Evolutionary conservation across 2,888 invertebrate species (phyloP).

Genomic region (Drosophila differens): DNA sequence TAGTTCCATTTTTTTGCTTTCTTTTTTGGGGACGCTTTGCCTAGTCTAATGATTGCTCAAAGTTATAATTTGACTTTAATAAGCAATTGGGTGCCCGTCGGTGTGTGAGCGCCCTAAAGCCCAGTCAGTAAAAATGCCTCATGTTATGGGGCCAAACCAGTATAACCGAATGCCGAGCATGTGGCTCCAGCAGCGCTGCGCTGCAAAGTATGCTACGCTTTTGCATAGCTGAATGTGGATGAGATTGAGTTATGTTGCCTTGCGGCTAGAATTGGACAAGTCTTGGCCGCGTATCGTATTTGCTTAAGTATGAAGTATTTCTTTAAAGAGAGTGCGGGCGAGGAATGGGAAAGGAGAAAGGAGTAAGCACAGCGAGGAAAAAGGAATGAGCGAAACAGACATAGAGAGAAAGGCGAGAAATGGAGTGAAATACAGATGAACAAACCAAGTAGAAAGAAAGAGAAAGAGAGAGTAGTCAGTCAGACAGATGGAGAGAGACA

Average conservation of each 20-base stretch:
- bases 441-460: not conserved
- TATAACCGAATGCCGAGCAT: constrained; percentile 16
- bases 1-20: not conserved
- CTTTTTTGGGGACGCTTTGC: not conserved
- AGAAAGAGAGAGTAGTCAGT: not conserved
- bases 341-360: too few relatives aligned
- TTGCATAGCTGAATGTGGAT: constrained; percentile 1
- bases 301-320: not conserved
- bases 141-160: constrained; percentile 6
- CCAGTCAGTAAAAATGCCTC: constrained; percentile 12
- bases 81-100: constrained; percentile 63
- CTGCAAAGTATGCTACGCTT: constrained; percentile 35
- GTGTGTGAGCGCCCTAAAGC: constrained; percentile 31
- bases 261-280: not conserved
- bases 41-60: constrained; percentile 55
- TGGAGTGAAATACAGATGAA: not conserved
- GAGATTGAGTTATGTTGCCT: not conserved
- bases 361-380: not conserved
- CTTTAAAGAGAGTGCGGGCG: not conserved
- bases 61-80: constrained; percentile 71
- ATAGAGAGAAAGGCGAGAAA: not conserved
- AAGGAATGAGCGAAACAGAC: too few relatives aligned
- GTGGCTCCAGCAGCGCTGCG: not conserved
- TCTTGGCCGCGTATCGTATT: not conserved
- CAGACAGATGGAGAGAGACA: not conserved